Conservation (phyloP, 2,888 invertebrate species). For the Nomada lathburiana region DNA sequence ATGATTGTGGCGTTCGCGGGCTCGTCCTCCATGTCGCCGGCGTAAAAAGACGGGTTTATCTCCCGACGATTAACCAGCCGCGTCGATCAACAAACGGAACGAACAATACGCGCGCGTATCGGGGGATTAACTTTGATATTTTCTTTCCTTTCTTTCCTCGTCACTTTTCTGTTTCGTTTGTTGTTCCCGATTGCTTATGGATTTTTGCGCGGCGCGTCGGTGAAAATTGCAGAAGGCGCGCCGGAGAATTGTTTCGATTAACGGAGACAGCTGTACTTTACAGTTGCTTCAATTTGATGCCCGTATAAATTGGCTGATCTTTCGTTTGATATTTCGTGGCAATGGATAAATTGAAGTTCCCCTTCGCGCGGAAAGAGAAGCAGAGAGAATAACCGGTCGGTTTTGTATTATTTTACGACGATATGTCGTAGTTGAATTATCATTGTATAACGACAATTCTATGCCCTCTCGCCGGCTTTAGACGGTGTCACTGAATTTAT, state of each 20-base stretch:
- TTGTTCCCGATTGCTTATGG: neutral
- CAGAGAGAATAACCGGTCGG: neutral
- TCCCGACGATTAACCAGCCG: constrained; percentile 36
- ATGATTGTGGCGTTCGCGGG: constrained; percentile 5
- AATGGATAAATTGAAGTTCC: too few species aligned
- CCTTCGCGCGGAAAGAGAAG: too few species aligned
- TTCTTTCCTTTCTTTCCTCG: neutral
- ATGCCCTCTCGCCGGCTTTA: neutral
- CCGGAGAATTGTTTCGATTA: too few species aligned
- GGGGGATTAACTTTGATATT: neutral
- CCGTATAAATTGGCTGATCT: too few species aligned
- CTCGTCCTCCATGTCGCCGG: neutral
- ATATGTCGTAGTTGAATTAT: neutral
- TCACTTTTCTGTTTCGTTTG: neutral
- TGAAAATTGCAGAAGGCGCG: too few species aligned
- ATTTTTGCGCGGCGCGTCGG: too few species aligned
- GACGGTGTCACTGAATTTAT: constrained; percentile 11
- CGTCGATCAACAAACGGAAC: constrained; percentile 41
- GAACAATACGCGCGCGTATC: constrained; percentile 15
- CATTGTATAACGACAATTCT: neutral
- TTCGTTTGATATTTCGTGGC: too few species aligned
- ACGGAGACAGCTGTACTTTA: too few species aligned
- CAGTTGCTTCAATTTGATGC: too few species aligned
- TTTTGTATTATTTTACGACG: neutral
- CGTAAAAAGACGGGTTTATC: constrained; percentile 52